A percentile compares a stretch with the other conserved stretches of the same genome.
Conservation (phyloP, 2,888 invertebrate genomes). For the Cenopis cana region DNA sequence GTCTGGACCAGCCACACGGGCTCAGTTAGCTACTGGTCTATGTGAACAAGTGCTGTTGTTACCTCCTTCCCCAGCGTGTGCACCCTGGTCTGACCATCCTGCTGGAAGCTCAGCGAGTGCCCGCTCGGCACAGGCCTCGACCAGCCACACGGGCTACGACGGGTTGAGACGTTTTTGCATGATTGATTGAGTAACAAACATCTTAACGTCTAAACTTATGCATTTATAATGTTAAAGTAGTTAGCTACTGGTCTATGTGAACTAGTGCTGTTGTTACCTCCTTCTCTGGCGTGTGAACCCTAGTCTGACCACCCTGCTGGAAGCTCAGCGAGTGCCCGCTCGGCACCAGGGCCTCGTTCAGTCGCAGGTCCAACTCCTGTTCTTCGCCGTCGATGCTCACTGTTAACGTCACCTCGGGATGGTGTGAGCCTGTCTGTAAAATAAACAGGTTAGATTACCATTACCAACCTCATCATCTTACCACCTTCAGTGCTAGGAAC, state of each 20-base stretch:
- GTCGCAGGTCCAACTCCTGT: slow-evolving; percentile 88
- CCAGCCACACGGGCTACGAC: too few relatives aligned
- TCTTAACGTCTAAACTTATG: too few relatives aligned
- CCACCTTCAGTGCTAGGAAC: too few relatives aligned
- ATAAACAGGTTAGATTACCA: not conserved
- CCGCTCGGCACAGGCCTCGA: slow-evolving; percentile 88
- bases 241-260: not conserved
- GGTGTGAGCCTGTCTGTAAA: slow-evolving; percentile 56
- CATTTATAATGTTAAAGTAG: too few relatives aligned
- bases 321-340: slow-evolving; percentile 87
- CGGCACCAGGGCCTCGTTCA: slow-evolving; percentile 90
- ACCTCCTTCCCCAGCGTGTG: slow-evolving; percentile 85
- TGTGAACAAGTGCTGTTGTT: slow-evolving; percentile 27
- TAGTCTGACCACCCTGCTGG: slow-evolving; percentile 83
- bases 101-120: slow-evolving; percentile 87
- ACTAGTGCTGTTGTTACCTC: slow-evolving; percentile 69
- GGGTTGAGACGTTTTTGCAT: too few relatives aligned
- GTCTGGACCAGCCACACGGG: not conserved
- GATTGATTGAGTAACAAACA: too few relatives aligned
- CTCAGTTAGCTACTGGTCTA: not conserved
- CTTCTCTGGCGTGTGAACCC: slow-evolving; percentile 82
- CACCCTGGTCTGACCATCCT: slow-evolving; percentile 80
- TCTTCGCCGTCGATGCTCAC: slow-evolving; percentile 88
- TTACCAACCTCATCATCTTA: too few relatives aligned
- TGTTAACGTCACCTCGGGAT: slow-evolving; percentile 84